These are phyloP conservation scores for Paralinhomoeus sp. DNA, from an alignment of 2,888 invertebrate species.

Conservation along the genomic window DNA sequence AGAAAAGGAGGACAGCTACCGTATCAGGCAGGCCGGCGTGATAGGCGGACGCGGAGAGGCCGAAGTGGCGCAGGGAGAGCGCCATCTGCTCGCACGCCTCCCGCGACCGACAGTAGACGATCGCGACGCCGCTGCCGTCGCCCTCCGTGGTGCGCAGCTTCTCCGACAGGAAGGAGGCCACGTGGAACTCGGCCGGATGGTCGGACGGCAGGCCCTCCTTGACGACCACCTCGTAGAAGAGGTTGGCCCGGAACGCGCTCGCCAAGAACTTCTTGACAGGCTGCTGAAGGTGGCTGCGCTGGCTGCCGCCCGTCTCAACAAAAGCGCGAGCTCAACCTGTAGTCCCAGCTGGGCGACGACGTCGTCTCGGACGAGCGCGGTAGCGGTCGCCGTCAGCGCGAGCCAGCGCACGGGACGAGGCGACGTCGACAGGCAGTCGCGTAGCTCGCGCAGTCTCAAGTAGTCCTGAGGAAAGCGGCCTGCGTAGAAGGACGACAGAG, in stretches of 20 bases:
- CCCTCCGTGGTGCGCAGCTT: background rate
- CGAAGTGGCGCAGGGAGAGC: constrained; percentile 40
- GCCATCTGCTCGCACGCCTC: constrained; percentile 70
- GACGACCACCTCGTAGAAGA: constrained; percentile 78
- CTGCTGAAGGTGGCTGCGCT: no score
- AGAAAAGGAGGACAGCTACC: constrained; percentile 4
- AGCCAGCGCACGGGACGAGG: constrained; percentile 13
- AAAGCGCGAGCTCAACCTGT: no score
- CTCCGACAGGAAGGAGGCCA: background rate
- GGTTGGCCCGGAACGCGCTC: constrained; percentile 68
- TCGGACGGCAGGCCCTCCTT: constrained; percentile 45
- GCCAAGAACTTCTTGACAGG: constrained; percentile 55
- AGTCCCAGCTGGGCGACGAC: constrained; percentile 48
- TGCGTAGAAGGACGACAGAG: no score
- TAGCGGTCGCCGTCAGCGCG: constrained; percentile 85
- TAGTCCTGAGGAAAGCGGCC: constrained; percentile 68
- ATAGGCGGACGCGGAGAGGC: constrained; percentile 14
- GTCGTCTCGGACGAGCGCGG: constrained; percentile 51
- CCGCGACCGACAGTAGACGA: constrained; percentile 79
- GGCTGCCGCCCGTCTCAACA: no score
- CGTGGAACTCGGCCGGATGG: background rate
- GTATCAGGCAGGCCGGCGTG: constrained; percentile 17
- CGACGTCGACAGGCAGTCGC: constrained; percentile 21
- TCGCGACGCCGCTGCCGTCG: constrained; percentile 42
- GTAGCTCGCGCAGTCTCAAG: constrained; percentile 53